Conservation (phyloP, 2,888 invertebrate genomes). For the Amiota mariae region DNA sequence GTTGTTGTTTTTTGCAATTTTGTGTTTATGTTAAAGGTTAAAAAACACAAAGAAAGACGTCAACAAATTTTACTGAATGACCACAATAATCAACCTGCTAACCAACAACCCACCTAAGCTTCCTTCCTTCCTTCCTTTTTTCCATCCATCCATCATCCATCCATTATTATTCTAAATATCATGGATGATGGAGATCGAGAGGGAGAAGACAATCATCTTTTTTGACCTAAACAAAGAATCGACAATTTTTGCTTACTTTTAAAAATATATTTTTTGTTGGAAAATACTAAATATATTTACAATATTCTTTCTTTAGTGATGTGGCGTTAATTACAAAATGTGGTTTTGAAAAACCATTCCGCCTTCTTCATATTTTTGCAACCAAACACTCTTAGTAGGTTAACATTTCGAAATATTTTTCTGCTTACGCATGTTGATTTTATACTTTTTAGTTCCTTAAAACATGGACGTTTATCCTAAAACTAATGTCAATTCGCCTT, state of each 20-base stretch:
- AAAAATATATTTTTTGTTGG: neutral
- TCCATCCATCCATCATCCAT: too few species aligned
- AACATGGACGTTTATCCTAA: neutral
- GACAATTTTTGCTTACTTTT: slow-evolving; percentile 20
- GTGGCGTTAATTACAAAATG: slow-evolving; percentile 25
- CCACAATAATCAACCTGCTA: neutral
- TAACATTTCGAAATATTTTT: neutral
- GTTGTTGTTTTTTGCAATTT: too few species aligned
- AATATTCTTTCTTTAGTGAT: neutral
- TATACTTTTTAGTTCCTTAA: neutral
- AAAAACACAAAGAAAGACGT: too few species aligned
- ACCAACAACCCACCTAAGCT: neutral
- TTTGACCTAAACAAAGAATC: slow-evolving; percentile 20
- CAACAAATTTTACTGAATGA: neutral
- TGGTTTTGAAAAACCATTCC: neutral
- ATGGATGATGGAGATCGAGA: too few species aligned
- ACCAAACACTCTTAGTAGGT: neutral
- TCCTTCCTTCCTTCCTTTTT: too few species aligned
- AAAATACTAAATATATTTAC: slow-evolving; percentile 3
- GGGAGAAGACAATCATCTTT: neutral
- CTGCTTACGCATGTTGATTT: slow-evolving; percentile 26
- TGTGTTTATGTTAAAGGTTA: too few species aligned
- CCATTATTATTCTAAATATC: neutral
- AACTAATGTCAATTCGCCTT: neutral
- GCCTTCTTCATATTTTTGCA: too few species aligned